Evolutionary conservation across 1,140 invertebrate species (phyloP).

Genomic region (Euwallacea fornicatus): DNA sequence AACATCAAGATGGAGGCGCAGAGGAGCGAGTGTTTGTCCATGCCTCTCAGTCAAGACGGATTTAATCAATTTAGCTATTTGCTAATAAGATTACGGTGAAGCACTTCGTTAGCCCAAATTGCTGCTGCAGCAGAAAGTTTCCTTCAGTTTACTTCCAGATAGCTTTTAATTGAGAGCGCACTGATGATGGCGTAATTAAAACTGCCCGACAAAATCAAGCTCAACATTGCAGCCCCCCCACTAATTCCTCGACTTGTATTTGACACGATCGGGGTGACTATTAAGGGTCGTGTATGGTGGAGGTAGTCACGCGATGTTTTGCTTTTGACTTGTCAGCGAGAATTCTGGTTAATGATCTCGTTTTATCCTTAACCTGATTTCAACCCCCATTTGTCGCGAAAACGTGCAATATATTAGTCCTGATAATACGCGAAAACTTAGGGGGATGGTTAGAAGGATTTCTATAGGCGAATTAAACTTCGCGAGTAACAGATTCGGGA

Average conservation of each 20-base stretch:
- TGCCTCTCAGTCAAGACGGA: conserved; percentile 30
- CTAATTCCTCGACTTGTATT: conserved; percentile 9
- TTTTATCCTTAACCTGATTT: conserved; percentile 14
- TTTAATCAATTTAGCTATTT: conserved; percentile 38
- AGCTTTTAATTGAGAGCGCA: conserved; percentile 18
- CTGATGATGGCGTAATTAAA: not conserved
- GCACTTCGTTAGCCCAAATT: conserved; percentile 36
- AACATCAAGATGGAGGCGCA: conserved; percentile 31
- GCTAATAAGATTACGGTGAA: conserved; percentile 38
- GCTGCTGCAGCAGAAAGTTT: conserved; percentile 34
- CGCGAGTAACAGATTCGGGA: too few species aligned
- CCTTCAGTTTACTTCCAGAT: conserved; percentile 25
- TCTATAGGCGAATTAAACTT: too few species aligned
- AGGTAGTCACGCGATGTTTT: conserved; percentile 4
- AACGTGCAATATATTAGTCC: too few species aligned
- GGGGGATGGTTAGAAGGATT: not conserved
- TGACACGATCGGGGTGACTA: conserved; percentile 18
- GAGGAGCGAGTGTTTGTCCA: conserved; percentile 27
- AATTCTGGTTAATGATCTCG: conserved; percentile 16
- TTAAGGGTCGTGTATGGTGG: conserved; percentile 10
- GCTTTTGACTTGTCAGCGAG: conserved; percentile 13
- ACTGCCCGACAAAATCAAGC: not conserved
- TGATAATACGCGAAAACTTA: too few species aligned
- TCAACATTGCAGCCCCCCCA: not conserved
- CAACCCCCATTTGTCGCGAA: conserved; percentile 8